phyloP scores from a whole-genome alignment of 30 jellyfish, hydroid and myxozoan species.

The Hydractinia symbiolongicarpus region DNA sequence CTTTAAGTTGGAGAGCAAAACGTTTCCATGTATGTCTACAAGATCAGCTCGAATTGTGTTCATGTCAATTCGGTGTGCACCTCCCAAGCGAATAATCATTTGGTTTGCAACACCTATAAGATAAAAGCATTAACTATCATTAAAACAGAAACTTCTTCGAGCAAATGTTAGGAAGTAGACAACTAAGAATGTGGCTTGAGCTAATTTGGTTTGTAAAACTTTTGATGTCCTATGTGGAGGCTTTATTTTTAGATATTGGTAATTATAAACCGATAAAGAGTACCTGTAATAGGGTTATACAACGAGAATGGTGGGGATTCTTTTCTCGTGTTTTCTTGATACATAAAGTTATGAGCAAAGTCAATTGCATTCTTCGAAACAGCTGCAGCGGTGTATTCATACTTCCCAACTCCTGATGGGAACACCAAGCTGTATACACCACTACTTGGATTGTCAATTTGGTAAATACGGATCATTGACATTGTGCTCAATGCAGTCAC shows the following conservation, averaged over 20 bases:
- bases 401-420: slow-evolving; percentile 23
- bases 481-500: slow-evolving; percentile 24
- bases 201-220: too few relatives aligned
- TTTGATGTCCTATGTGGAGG: background rate
- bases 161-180: background rate
- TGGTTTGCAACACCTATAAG: slow-evolving; percentile 34
- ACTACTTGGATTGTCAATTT: slow-evolving; percentile 31
- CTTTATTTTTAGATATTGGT: background rate
- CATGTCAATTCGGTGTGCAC: slow-evolving; percentile 20
- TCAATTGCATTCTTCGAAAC: slow-evolving; percentile 7
- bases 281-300: slow-evolving; percentile 4
- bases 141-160: background rate
- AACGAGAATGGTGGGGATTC: background rate
- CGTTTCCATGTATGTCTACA: slow-evolving; percentile 24
- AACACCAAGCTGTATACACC: slow-evolving; percentile 35
- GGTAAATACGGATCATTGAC: slow-evolving; percentile 27
- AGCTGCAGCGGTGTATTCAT: slow-evolving; percentile 28
- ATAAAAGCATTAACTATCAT: background rate
- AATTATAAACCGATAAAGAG: background rate
- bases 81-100: slow-evolving; percentile 33
- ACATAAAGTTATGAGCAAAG: slow-evolving; percentile 27
- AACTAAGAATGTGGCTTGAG: background rate
- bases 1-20: background rate
- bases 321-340: slow-evolving; percentile 32
- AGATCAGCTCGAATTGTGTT: slow-evolving; percentile 24